phyloP scores from a whole-genome alignment of 2,888 invertebrate species.

The Pherbina coryleti region DNA sequence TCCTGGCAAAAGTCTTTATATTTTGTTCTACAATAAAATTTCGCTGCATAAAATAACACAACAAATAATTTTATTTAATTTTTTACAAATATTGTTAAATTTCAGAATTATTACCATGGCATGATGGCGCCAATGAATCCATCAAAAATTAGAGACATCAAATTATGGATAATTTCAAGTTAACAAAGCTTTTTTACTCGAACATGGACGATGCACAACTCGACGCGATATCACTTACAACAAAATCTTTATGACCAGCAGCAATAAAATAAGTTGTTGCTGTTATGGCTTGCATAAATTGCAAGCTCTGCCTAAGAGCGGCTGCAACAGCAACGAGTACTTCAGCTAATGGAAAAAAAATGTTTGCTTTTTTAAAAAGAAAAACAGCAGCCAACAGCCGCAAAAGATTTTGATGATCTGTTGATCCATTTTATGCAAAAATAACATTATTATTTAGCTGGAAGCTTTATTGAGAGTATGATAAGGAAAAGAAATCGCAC shows the following conservation, averaged over 20 bases:
- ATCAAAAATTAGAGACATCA: constrained; percentile 10
- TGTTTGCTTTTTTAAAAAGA: too few relatives aligned
- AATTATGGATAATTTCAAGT: constrained; percentile 16
- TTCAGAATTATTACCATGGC: background rate
- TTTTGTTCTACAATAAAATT: too few relatives aligned
- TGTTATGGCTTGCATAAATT: background rate
- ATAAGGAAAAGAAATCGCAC: background rate
- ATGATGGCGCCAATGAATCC: constrained; percentile 14
- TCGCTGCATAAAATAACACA: background rate
- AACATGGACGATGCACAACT: background rate
- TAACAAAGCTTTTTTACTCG: background rate
- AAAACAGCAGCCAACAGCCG: background rate
- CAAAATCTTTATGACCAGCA: constrained; percentile 17
- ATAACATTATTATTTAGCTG: constrained; percentile 31
- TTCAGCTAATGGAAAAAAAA: background rate
- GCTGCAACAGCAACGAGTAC: background rate
- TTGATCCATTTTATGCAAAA: constrained; percentile 39
- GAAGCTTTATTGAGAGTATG: background rate
- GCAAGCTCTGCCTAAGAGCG: background rate
- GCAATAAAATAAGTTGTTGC: constrained; percentile 26
- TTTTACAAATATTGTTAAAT: background rate
- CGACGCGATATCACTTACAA: background rate
- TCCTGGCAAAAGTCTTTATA: too few relatives aligned
- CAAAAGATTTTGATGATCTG: constrained; percentile 31
- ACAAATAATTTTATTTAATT: background rate